Percentiles rank a stretch among this genome's conserved stretches.
Conservation (phyloP, 2,113 vertebrate genomes). For the Aramus guarauna region DNA sequence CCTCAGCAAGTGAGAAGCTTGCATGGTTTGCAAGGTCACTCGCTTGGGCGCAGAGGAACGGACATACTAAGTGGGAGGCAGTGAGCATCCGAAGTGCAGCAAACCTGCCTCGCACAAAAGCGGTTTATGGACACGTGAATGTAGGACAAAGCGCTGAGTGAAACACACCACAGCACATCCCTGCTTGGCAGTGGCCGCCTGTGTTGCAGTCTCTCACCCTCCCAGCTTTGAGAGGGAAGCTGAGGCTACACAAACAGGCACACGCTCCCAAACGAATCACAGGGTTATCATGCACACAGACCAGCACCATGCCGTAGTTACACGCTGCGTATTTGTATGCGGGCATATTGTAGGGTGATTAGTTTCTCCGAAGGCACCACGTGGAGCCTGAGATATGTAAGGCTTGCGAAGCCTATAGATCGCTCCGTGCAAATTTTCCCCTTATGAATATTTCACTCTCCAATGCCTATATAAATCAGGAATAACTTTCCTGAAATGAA, state of each 20-base stretch:
- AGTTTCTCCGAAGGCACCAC: neutral
- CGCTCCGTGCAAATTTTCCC: neutral
- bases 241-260: neutral
- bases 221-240: neutral
- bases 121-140: rapidly evolving
- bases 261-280: neutral
- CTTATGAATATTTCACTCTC: neutral
- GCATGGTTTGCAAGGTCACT: neutral
- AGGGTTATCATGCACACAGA: neutral
- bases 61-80: neutral
- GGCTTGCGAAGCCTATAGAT: neutral
- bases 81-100: neutral
- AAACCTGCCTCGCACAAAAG: neutral
- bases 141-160: neutral
- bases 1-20: neutral
- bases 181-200: neutral
- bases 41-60: neutral
- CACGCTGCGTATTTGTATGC: neutral
- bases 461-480: neutral
- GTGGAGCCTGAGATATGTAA: neutral
- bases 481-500: neutral
- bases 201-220: neutral
- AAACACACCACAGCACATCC: neutral
- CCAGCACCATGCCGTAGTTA: neutral
- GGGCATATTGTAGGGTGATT: neutral